These are phyloP conservation scores for Odontomyia ornata DNA, from an alignment of 2,888 invertebrate genomes.

Conservation along the genomic window DNA sequence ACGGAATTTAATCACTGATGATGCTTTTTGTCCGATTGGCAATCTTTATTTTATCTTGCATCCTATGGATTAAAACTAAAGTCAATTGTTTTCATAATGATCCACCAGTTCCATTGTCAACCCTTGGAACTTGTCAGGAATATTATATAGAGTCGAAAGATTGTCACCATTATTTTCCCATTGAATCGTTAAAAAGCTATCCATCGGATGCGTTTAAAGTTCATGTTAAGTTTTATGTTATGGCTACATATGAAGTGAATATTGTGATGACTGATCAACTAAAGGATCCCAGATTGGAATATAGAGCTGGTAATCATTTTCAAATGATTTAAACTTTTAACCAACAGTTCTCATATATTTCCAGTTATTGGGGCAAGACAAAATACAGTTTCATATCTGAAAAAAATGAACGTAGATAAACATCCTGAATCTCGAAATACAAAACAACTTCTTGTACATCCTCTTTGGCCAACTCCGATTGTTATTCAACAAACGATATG, in stretches of 20 bases:
- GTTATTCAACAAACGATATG: background rate
- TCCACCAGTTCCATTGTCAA: background rate
- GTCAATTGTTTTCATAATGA: background rate
- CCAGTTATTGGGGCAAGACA: no score
- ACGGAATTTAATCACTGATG: no score
- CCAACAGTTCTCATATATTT: no score
- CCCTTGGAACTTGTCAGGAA: background rate
- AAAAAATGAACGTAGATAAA: no score
- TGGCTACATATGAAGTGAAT: constrained; percentile 1
- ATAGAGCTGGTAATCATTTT: background rate
- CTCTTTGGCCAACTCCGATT: constrained; percentile 1
- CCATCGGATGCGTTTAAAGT: background rate
- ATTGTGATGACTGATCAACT: background rate
- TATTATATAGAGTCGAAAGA: background rate
- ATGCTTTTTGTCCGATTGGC: no score
- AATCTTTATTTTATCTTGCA: no score
- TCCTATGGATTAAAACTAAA: no score
- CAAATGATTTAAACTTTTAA: no score
- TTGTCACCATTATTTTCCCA: background rate
- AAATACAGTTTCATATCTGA: no score
- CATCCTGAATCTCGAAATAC: no score
- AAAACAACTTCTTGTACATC: no score
- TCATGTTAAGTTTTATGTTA: background rate
- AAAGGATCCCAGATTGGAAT: background rate
- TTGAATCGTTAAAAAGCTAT: background rate